Evolutionary conservation across 2,797 vertebrate species (phyloP), one percentile per base, ranked within the genome.

Genomic region (Macropodus opercularis): DNA sequence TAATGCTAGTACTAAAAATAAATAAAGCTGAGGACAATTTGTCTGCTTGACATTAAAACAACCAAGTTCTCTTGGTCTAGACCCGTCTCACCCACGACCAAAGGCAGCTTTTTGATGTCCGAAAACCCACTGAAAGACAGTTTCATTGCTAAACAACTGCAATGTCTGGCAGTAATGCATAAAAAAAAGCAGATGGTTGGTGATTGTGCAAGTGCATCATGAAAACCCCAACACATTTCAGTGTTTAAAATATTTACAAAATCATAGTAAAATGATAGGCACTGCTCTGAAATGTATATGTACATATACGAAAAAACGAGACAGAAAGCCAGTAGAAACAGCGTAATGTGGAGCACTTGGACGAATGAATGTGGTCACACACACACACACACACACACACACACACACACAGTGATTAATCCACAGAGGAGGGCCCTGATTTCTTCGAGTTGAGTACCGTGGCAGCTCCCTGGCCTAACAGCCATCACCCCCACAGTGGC

Each of bases 181-280:
- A 50, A 49, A 23, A 50, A 55, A 8, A 49, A 21, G 21, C 57
- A 75, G 77, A 75, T 79, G 67, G 62, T 67, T 77, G 60, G 80
- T 71, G 86, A 88, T 81, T 85, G 89, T 91, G 89, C 86, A 85
- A 88, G 78, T 74, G 60, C 70, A 46, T 83, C 57, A 70, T 72
- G 81, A 85, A 83, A 91, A 77, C 72, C 79, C 79, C 64, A 42
- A 69, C 41, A 66, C 51, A 54, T 55, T 84, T 90, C 84, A 82
- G 86, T 88, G 86, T 84, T 83, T 88, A 84, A 83, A 87, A 88
- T 90, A 90, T 91, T 83, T 90, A 93, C 91, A 92, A 52, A 56
- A 69, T 18, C 60, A 77, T 67, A 72, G 60, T 86, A 87, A 88
- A 86, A 87, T 46, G 57, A 87, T 86, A 85, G 79, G 65, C 40